Evolutionary conservation across 1,140 invertebrate species (phyloP).

Genomic region (Nasonia longicornis): DNA sequence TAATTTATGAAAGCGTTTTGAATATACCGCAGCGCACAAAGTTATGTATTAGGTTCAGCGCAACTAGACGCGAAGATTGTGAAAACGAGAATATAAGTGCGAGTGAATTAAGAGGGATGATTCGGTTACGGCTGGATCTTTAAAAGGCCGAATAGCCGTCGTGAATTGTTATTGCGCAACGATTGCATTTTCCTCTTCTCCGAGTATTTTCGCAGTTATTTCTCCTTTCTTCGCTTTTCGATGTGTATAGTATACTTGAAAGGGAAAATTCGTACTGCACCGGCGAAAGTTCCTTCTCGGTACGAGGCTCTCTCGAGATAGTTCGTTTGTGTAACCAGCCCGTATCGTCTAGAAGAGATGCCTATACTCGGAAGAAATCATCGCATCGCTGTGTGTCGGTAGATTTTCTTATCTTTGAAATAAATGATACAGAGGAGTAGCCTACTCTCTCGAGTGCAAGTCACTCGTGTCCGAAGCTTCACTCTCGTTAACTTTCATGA

Average conservation of each 20-base stretch:
- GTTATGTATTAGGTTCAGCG: conserved; percentile 10
- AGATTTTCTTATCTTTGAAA: neutral
- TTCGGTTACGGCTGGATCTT: neutral
- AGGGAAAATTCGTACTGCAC: neutral
- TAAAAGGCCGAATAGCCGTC: neutral
- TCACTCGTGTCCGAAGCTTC: conserved; percentile 23
- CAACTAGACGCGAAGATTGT: neutral
- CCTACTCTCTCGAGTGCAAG: neutral
- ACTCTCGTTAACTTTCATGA: conserved; percentile 32
- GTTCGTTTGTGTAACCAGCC: neutral
- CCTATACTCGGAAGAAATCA: neutral
- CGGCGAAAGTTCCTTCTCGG: neutral
- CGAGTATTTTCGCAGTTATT: too few relatives aligned
- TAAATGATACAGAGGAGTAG: neutral
- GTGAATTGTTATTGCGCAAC: neutral
- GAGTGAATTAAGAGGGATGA: neutral
- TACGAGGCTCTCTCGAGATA: neutral
- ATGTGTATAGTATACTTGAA: neutral
- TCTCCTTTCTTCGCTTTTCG: neutral
- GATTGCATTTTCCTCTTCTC: neutral
- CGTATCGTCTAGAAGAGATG: neutral
- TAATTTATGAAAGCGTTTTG: conserved; percentile 8
- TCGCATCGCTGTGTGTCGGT: neutral
- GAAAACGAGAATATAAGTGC: neutral
- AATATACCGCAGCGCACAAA: neutral